Conservation (phyloP, 2,888 invertebrate genomes). For the Rhorus exstirpatorius region DNA sequence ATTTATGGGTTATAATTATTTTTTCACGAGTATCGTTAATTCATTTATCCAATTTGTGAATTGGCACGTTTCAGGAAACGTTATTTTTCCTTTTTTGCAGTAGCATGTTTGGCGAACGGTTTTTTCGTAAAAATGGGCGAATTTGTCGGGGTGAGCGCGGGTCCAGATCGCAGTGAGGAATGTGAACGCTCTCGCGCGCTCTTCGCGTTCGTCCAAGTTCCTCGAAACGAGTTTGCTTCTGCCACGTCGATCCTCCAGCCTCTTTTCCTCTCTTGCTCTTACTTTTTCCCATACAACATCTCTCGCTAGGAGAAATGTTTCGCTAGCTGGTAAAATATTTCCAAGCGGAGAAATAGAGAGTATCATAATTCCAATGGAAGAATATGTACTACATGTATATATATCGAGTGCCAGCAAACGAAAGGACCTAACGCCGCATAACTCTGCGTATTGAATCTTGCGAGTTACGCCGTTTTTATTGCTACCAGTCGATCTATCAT, state of each 20-base stretch:
- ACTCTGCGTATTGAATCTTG: neutral
- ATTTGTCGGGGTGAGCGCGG: conserved; percentile 40
- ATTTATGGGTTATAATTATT: too few species aligned
- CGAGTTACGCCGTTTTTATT: neutral
- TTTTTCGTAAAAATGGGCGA: neutral
- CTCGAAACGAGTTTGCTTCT: conserved; percentile 63
- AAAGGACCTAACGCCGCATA: neutral
- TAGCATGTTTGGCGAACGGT: neutral
- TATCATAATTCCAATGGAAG: conserved; percentile 44
- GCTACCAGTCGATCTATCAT: neutral
- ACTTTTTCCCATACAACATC: conserved; percentile 16
- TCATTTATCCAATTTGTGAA: neutral
- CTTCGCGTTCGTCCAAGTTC: conserved; percentile 45
- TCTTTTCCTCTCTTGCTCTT: conserved; percentile 10
- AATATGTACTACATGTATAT: neutral
- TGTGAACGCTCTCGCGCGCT: conserved; percentile 43
- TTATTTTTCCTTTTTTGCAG: neutral
- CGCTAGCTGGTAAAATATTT: conserved; percentile 46
- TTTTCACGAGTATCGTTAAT: too few species aligned
- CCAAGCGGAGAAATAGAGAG: conserved; percentile 35
- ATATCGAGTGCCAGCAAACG: neutral
- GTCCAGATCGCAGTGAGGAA: conserved; percentile 30
- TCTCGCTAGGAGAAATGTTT: conserved; percentile 17
- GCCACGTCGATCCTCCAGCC: conserved; percentile 23
- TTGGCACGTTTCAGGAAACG: neutral